phyloP scores from a whole-genome alignment of 2,888 invertebrate genomes.

The Isoperla grammatica region DNA sequence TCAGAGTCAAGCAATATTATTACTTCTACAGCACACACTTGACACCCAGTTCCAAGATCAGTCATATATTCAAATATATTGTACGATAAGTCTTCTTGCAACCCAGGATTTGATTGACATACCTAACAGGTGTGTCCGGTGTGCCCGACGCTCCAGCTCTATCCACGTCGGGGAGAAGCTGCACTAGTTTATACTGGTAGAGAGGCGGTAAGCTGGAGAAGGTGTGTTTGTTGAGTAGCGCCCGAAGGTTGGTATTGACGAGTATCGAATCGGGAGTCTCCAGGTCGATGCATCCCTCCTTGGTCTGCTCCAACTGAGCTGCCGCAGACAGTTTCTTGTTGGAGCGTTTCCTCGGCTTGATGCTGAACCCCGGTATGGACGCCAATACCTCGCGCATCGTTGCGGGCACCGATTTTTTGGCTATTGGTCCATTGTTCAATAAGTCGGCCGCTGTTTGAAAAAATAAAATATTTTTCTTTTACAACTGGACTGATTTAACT shows the following conservation, averaged over 20 bases:
- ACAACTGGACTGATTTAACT: too few species aligned
- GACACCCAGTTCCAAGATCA: too few species aligned
- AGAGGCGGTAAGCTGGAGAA: slow-evolving; percentile 79
- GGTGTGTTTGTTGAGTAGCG: slow-evolving; percentile 86
- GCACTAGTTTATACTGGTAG: slow-evolving; percentile 89
- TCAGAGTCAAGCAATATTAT: too few species aligned
- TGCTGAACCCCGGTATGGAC: slow-evolving; percentile 83
- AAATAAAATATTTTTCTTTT: too few species aligned
- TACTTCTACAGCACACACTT: too few species aligned
- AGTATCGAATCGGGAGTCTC: slow-evolving; percentile 95
- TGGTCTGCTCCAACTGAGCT: slow-evolving; percentile 87
- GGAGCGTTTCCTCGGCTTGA: slow-evolving; percentile 65
- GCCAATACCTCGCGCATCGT: slow-evolving; percentile 86
- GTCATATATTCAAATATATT: too few species aligned
- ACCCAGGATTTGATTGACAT: too few species aligned
- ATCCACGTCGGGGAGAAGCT: slow-evolving; percentile 88
- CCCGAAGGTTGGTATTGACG: slow-evolving; percentile 84
- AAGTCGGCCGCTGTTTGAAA: too few species aligned
- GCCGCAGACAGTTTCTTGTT: slow-evolving; percentile 83
- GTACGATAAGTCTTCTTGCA: too few species aligned
- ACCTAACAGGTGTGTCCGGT: slow-evolving; percentile 43
- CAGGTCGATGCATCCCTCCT: slow-evolving; percentile 90
- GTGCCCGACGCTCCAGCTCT: slow-evolving; percentile 44
- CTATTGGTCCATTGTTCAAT: too few species aligned
- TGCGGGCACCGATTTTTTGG: slow-evolving; percentile 41